phyloP scores from a whole-genome alignment of 2,797 vertebrate genomes.

The Uromys caudimaculatus region DNA sequence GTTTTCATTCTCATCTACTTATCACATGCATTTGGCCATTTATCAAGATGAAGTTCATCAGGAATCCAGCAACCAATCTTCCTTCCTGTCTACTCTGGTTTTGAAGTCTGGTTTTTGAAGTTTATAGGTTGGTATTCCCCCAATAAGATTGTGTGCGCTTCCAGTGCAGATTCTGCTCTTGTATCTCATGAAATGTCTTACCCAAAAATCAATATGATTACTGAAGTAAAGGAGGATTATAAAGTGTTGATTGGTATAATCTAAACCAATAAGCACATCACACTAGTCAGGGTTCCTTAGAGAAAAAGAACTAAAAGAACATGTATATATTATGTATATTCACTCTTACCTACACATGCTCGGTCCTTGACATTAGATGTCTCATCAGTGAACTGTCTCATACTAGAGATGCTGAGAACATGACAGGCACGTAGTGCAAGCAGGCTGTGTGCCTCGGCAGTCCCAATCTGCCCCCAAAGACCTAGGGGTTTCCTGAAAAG shows the following conservation, averaged over 20 bases:
- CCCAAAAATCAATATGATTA: neutral
- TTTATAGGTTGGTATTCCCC: neutral
- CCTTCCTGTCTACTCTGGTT: neutral
- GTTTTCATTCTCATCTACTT: neutral
- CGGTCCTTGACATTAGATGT: neutral
- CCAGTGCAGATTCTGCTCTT: neutral
- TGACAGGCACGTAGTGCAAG: too few species aligned
- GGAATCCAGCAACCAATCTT: conserved; percentile 1
- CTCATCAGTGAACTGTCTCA: neutral
- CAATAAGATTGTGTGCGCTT: neutral
- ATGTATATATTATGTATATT: neutral
- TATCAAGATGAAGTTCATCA: neutral
- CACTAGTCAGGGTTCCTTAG: too few species aligned
- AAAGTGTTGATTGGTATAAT: neutral
- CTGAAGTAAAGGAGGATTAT: neutral
- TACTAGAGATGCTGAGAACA: neutral
- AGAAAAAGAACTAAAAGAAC: neutral
- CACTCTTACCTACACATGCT: neutral
- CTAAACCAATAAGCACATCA: neutral
- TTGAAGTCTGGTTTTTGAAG: conserved; percentile 34
- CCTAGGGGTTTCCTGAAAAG: neutral
- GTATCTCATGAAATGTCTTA: conserved; percentile 1
- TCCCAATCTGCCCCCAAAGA: neutral
- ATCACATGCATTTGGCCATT: neutral
- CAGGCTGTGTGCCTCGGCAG: too few species aligned